These are phyloP conservation scores for Hypotaenidia okinawae DNA, from an alignment of 2,797 vertebrate genomes.

Conservation along the genomic window DNA sequence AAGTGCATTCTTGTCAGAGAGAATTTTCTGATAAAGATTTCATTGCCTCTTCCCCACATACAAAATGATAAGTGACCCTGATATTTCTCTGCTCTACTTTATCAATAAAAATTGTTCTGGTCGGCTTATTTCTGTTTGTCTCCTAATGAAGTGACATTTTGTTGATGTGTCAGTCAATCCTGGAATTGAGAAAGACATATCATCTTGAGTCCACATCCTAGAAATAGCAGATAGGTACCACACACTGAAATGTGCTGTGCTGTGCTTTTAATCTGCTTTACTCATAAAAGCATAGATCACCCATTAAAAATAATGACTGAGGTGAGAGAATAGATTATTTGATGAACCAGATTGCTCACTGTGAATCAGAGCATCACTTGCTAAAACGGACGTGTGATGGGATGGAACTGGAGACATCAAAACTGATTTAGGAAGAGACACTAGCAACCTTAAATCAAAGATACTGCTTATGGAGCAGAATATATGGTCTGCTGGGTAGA, in stretches of 20 bases:
- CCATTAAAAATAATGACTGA: constrained; percentile 68
- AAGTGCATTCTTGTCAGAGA: constrained; percentile 64
- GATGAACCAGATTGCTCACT: constrained; percentile 30
- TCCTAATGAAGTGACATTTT: constrained; percentile 76
- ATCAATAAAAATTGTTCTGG: constrained; percentile 76
- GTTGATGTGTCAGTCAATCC: constrained; percentile 54
- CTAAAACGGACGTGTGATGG: background rate
- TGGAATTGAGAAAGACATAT: constrained; percentile 30
- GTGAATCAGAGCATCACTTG: constrained; percentile 28
- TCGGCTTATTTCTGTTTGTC: constrained; percentile 73
- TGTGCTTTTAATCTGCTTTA: constrained; percentile 28
- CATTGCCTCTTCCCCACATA: constrained; percentile 66
- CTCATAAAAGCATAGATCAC: constrained; percentile 53
- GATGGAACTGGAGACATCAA: background rate
- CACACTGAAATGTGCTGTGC: constrained; percentile 13
- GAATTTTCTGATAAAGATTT: constrained; percentile 75
- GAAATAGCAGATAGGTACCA: background rate
- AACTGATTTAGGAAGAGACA: constrained; percentile 50
- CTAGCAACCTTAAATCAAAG: constrained; percentile 31
- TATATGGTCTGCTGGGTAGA: constrained; percentile 13
- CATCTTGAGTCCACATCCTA: background rate
- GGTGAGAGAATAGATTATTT: constrained; percentile 56
- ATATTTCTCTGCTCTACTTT: constrained; percentile 70
- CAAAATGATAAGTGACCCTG: constrained; percentile 73
- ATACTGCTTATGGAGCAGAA: constrained; percentile 3